Evolutionary conservation across 1,140 invertebrate species (phyloP), one percentile per base, ranked within the genome.

Genomic region (Reticulitermes speratus): DNA sequence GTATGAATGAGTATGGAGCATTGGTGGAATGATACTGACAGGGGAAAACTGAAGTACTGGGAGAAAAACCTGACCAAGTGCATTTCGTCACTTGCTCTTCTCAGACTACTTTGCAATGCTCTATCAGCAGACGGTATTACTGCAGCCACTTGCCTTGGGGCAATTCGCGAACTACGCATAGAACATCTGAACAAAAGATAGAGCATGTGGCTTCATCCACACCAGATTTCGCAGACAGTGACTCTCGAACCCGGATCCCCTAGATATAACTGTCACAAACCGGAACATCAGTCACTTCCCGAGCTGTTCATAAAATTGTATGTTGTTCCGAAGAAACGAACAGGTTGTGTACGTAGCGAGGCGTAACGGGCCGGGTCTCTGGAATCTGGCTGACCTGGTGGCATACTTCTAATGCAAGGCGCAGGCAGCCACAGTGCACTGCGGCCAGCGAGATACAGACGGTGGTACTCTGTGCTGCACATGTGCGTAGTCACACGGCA

Each of bases 391-490:
- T 75, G 65, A 75, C 45, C 87, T 85, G 19, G 85, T 87, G 45
- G 87, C 84, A 14, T 84, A 84, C 45, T 86, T 86, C 84, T 81
- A n/a, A 86, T 86, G 59, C 59, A 82, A 32, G 52, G 69, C 23
- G 83, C 48, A 48, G 48, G 83, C 48, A 48, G 48, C 9, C 48
- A 48, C 48, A 48, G 48, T 16, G 52, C 52, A n/a, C 84, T 75
- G 52, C 16, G 84, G n/a, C n/a, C 65, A 30, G 65, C 65, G 65
- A 75, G n/a, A 75, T 75, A 30, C 19, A 8, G 21, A 59, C 55
- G 21, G 21, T 38, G n/a, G 52, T 11, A 55, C 52, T 11, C 19
- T 55, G 9, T 19, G 52, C 52, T 69, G 65, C 65, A 23, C 59
- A 75, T 14, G n/a, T 75, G 65, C 65, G 14, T 75, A 75, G 7